These are phyloP conservation scores for Melanogrammus aeglefinus DNA, from an alignment of 2,797 vertebrate genomes.

Conservation along the genomic window DNA sequence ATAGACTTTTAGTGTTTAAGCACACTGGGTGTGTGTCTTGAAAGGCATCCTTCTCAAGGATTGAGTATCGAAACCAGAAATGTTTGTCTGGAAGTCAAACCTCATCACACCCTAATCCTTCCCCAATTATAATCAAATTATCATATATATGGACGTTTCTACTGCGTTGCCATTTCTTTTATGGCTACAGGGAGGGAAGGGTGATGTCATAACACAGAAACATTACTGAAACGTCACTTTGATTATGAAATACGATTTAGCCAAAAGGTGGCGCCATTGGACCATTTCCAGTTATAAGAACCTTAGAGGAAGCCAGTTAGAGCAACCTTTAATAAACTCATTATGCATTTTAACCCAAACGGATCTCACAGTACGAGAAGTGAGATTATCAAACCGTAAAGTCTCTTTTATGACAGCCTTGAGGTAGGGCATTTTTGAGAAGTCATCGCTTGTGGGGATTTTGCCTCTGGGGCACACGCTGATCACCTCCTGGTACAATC, in stretches of 20 bases:
- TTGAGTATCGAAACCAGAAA: background rate
- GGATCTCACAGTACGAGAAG: background rate
- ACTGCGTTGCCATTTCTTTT: too few species aligned
- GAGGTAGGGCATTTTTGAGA: conserved; percentile 70
- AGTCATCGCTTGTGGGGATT: conserved; percentile 64
- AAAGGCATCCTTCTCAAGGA: background rate
- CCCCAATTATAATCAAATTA: too few species aligned
- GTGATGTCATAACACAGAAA: background rate
- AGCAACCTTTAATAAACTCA: background rate
- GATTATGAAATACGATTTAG: background rate
- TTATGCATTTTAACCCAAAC: background rate
- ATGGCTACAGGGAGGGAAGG: background rate
- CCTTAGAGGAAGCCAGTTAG: background rate
- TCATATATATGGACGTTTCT: background rate
- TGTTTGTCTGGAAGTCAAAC: background rate
- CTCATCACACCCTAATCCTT: background rate
- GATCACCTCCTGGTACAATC: conserved; percentile 69
- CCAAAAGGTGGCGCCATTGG: background rate
- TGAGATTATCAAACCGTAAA: conserved; percentile 60
- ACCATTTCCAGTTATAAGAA: background rate
- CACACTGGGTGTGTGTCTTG: background rate
- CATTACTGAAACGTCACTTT: background rate
- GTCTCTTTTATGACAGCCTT: conserved; percentile 77
- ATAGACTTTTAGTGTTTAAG: background rate
- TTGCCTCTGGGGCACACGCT: conserved; percentile 64